Percentiles rank a stretch among this genome's conserved stretches.
Evolutionary conservation across 2,797 vertebrate genomes (phyloP).

Genomic region (Crypturellus tataupa): DNA sequence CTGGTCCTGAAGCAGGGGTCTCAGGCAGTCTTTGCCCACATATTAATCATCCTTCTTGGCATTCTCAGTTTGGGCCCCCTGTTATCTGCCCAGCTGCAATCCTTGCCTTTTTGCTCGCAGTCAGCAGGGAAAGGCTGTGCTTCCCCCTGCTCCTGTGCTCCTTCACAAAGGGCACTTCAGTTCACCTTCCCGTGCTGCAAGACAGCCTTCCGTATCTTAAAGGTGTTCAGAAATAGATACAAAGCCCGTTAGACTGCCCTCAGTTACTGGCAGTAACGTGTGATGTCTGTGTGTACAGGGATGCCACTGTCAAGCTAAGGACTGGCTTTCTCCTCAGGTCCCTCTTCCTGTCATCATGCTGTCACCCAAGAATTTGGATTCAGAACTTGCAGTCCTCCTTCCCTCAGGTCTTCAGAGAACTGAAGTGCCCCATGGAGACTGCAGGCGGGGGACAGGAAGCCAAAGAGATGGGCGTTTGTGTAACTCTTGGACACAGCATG

Average conservation of each 20-base stretch:
- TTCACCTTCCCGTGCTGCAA: accelerated
- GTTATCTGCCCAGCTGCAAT: neutral
- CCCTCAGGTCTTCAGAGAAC: neutral
- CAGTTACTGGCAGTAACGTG: neutral
- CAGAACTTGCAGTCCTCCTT: neutral
- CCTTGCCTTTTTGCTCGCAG: neutral
- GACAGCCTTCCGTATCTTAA: neutral
- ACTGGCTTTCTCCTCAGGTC: neutral
- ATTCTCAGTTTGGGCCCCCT: too few species aligned
- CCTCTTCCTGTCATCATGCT: neutral
- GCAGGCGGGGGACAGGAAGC: neutral
- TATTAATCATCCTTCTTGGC: neutral
- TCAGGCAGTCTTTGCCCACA: neutral
- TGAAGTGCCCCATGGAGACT: neutral
- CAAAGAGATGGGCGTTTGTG: neutral
- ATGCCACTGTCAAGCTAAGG: neutral
- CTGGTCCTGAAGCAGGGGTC: neutral
- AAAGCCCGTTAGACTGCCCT: neutral
- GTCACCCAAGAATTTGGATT: neutral
- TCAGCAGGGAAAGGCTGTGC: accelerated
- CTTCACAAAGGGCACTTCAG: accelerated
- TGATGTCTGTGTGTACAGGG: too few species aligned
- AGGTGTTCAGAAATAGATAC: neutral
- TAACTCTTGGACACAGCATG: neutral
- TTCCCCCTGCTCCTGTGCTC: neutral